These are phyloP conservation scores for Melanostigma gelatinosum DNA, from an alignment of 2,113 vertebrate species.

Conservation along the genomic window DNA sequence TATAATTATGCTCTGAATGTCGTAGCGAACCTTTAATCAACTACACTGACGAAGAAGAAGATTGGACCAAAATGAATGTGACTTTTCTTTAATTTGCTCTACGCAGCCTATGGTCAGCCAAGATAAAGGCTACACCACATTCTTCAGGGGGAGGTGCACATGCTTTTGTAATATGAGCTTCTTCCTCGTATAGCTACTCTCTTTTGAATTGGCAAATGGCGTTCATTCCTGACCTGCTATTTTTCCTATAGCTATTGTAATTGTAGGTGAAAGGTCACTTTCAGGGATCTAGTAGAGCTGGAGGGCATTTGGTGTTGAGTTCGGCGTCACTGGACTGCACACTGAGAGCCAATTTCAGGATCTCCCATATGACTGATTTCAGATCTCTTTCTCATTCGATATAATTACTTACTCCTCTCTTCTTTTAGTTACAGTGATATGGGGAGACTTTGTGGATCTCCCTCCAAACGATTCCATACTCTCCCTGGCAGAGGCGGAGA, in stretches of 20 bases:
- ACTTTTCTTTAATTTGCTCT: background rate
- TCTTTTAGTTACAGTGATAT: slow-evolving; percentile 39
- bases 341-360: background rate
- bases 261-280: slow-evolving; percentile 5
- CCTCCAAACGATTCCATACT: slow-evolving; percentile 15
- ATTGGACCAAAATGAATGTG: background rate
- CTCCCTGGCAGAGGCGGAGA: slow-evolving; percentile 70
- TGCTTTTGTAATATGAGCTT: background rate
- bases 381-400: background rate
- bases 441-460: slow-evolving; percentile 57
- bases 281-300: background rate
- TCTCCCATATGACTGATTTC: background rate
- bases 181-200: background rate
- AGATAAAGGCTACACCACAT: background rate
- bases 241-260: background rate
- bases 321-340: background rate
- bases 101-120: background rate
- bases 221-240: background rate
- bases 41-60: background rate
- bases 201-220: background rate
- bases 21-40: background rate
- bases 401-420: background rate
- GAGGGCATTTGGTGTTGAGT: background rate
- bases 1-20: background rate
- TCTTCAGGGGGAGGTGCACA: background rate